Percentiles rank a stretch among this genome's conserved stretches.
These are phyloP conservation scores for Nasua narica DNA, from an alignment of 2,797 vertebrate species.

Conservation along the genomic window DNA sequence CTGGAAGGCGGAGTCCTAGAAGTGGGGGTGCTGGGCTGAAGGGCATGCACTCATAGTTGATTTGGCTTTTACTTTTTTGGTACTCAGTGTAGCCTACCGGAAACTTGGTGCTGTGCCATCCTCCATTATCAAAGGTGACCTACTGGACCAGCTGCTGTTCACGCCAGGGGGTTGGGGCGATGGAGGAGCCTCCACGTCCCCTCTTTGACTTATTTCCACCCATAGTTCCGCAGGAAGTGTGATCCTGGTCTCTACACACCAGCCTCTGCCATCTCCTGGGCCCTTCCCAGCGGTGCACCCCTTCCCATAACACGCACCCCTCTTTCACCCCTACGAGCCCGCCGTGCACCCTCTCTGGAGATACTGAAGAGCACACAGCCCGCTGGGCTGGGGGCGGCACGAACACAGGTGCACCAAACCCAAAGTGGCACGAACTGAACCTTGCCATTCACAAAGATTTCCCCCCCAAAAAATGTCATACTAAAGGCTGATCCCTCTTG, in stretches of 20 bases:
- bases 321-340: background rate
- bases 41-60: background rate
- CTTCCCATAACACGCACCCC: background rate
- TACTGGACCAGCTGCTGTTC: background rate
- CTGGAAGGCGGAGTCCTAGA: background rate
- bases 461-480: background rate
- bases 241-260: background rate
- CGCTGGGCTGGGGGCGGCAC: background rate
- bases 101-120: background rate
- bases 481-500: background rate
- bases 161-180: too few species aligned
- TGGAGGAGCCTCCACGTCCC: background rate
- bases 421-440: background rate
- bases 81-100: background rate
- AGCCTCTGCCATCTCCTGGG: background rate
- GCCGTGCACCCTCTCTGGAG: background rate
- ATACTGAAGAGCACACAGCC: background rate
- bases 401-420: background rate
- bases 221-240: background rate
- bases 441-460: background rate
- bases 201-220: background rate
- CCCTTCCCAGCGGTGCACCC: fast-evolving
- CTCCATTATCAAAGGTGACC: background rate
- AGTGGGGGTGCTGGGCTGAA: background rate
- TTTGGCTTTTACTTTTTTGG: background rate